Evolutionary conservation across 2,113 vertebrate genomes (phyloP).

Genomic region (Embiotoca jacksoni): DNA sequence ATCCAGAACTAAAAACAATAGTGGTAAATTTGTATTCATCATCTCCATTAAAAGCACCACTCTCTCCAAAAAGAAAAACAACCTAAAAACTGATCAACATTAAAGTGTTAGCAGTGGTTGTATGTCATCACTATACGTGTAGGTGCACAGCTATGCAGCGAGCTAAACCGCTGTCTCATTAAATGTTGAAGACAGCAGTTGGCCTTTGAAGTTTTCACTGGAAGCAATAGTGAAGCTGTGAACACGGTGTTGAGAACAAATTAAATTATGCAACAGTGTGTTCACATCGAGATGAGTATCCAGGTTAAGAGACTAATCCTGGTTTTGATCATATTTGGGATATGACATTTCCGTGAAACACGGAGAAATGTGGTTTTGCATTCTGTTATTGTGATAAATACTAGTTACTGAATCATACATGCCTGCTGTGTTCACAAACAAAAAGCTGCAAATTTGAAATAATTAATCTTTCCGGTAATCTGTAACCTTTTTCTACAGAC

Average conservation of each 20-base stretch:
- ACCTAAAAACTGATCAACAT: too few relatives aligned
- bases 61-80: too few relatives aligned
- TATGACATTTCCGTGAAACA: not conserved
- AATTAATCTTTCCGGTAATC: too few relatives aligned
- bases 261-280: not conserved
- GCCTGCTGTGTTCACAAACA: too few relatives aligned
- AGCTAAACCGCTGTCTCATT: not conserved
- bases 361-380: too few relatives aligned
- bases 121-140: not conserved
- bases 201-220: conserved; percentile 5
- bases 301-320: not conserved
- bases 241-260: not conserved
- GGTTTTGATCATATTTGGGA: not conserved
- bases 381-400: not conserved
- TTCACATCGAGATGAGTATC: not conserved
- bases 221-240: conserved; percentile 9
- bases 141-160: conserved; percentile 4
- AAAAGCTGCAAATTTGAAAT: too few relatives aligned
- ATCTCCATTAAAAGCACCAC: too few relatives aligned
- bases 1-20: too few relatives aligned
- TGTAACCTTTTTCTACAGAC: too few relatives aligned
- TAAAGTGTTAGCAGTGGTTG: too few relatives aligned
- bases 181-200: not conserved
- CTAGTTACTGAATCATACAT: too few relatives aligned
- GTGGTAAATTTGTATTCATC: too few relatives aligned